These are phyloP conservation scores for Australoheros facetus DNA, from an alignment of 2,797 vertebrate species.

Conservation along the genomic window DNA sequence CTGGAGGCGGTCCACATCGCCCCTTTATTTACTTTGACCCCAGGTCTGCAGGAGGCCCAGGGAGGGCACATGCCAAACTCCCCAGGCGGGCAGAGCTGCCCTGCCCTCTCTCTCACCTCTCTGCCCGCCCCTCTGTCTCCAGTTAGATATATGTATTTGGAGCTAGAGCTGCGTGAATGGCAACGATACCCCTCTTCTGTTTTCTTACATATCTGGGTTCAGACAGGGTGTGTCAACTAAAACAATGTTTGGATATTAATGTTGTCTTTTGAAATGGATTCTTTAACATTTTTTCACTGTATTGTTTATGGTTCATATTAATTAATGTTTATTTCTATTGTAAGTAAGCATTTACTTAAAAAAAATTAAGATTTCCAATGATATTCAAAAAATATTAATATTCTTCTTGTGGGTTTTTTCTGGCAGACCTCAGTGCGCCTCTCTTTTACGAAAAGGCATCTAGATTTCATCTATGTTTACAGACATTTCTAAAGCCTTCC, in stretches of 20 bases:
- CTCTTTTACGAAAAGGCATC: neutral
- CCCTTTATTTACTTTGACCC: constrained; percentile 85
- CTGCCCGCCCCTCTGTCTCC: constrained; percentile 78
- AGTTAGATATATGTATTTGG: constrained; percentile 76
- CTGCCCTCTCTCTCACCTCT: constrained; percentile 80
- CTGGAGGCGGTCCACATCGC: constrained; percentile 72
- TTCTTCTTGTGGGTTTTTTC: neutral
- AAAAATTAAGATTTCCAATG: neutral
- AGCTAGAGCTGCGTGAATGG: constrained; percentile 42
- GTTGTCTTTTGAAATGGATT: constrained; percentile 29
- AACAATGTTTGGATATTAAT: constrained; percentile 31
- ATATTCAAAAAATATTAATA: neutral
- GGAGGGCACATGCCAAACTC: constrained; percentile 85
- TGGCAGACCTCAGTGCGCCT: neutral
- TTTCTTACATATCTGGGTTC: constrained; percentile 23
- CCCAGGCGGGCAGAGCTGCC: constrained; percentile 79
- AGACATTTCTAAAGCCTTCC: neutral
- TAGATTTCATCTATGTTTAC: neutral
- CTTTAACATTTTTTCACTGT: neutral
- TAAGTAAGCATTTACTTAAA: neutral
- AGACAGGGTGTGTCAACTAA: constrained; percentile 24
- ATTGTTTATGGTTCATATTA: constrained; percentile 3
- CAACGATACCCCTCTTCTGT: constrained; percentile 39
- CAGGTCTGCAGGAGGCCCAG: constrained; percentile 72
- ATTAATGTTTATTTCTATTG: neutral